A percentile compares a stretch with the other conserved stretches of the same genome.
Conservation (phyloP, 2,113 vertebrate genomes). For the Seriola quinqueradiata region DNA sequence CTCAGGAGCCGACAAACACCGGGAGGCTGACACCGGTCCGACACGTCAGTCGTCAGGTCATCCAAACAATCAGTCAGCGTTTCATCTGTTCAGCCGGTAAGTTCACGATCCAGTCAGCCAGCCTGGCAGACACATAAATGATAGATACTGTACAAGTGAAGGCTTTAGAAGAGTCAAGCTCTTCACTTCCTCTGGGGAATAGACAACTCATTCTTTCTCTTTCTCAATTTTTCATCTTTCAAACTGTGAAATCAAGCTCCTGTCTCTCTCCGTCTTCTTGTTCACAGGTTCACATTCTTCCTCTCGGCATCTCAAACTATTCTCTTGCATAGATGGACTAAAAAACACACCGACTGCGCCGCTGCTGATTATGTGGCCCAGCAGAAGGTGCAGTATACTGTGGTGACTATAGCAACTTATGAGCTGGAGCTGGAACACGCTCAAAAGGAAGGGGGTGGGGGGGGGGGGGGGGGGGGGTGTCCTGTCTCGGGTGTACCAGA, state of each 20-base stretch:
- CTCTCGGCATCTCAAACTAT: neutral
- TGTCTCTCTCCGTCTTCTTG: neutral
- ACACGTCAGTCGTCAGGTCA: conserved; percentile 11
- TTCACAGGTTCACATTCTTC: no score
- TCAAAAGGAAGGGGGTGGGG: conserved; percentile 13
- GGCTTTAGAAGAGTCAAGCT: conserved; percentile 62
- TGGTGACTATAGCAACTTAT: conserved; percentile 50
- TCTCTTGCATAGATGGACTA: conserved; percentile 1
- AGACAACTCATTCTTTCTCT: conserved; percentile 43
- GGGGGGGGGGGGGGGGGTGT: neutral
- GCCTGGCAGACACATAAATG: conserved; percentile 57
- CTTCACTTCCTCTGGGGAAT: conserved; percentile 35
- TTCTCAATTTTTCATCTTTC: conserved; percentile 26
- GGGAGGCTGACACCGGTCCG: conserved; percentile 6
- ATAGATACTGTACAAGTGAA: conserved; percentile 61
- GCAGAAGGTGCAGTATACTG: conserved; percentile 41
- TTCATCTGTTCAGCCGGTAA: conserved; percentile 41
- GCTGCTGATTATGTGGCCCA: conserved; percentile 38
- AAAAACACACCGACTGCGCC: conserved; percentile 40
- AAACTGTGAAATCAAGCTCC: no score
- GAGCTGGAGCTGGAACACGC: conserved; percentile 61
- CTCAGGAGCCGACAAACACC: conserved; percentile 14
- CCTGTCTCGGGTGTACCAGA: conserved; percentile 23
- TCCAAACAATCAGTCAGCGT: conserved; percentile 14
- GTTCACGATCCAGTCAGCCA: conserved; percentile 34